Conservation (phyloP, 2,888 invertebrate species). For the Lasioglossum zephyrum region DNA sequence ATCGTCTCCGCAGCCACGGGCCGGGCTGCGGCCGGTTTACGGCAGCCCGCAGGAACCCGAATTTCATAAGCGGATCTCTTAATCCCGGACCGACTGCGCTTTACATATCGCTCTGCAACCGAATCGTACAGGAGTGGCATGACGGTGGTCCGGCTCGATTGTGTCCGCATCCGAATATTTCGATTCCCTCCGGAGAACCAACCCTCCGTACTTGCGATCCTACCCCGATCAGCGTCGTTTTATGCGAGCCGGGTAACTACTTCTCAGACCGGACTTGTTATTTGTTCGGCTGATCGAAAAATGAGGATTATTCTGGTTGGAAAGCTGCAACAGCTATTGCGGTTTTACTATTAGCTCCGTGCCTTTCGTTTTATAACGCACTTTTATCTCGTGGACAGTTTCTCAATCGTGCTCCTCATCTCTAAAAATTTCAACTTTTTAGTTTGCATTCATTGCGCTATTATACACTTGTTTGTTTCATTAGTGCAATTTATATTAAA, state of each 20-base stretch:
- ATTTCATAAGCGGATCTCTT: conserved; percentile 71
- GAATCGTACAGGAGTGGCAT: conserved; percentile 21
- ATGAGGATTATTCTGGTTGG: background rate
- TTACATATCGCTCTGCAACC: conserved; percentile 60
- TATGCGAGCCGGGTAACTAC: background rate
- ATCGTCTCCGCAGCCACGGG: conserved; percentile 43
- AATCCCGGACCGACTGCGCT: conserved; percentile 61
- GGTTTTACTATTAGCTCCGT: background rate
- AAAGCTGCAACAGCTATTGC: background rate
- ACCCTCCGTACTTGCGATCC: background rate
- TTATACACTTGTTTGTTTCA: background rate
- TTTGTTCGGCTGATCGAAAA: conserved; percentile 3
- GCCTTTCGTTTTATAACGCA: background rate
- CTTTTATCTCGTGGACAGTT: background rate
- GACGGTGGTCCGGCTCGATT: conserved; percentile 32
- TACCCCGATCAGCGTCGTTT: background rate
- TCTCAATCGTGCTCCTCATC: background rate
- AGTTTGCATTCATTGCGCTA: background rate
- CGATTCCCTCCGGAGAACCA: conserved; percentile 46
- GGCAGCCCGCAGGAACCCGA: conserved; percentile 38
- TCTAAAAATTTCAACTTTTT: no score
- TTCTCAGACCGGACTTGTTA: background rate
- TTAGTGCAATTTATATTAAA: background rate
- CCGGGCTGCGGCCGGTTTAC: conserved; percentile 49
- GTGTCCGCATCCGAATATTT: conserved; percentile 47